Evolutionary conservation across 2,888 invertebrate species (phyloP).

Genomic region (Ametastegia equiseti): DNA sequence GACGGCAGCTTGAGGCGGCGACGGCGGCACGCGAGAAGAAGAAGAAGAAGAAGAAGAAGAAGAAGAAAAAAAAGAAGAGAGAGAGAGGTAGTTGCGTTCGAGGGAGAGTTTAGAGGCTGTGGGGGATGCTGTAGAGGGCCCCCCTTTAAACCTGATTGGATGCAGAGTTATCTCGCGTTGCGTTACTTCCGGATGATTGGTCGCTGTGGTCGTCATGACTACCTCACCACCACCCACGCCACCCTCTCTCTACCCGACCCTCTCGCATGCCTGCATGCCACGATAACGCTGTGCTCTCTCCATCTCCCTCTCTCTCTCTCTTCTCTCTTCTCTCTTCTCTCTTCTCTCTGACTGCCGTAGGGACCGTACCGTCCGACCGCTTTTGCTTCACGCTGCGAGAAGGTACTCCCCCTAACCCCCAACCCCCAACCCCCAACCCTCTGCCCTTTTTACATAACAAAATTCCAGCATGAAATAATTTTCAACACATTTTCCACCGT

Average conservation of each 20-base stretch:
- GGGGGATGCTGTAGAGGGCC: conserved; percentile 61
- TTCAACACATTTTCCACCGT: conserved; percentile 49
- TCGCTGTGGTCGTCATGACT: conserved; percentile 76
- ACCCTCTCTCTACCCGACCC: conserved; percentile 51
- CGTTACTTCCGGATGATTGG: conserved; percentile 76
- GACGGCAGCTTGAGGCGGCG: conserved; percentile 33
- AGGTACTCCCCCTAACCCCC: background rate
- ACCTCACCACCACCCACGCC: conserved; percentile 69
- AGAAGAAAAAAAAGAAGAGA: background rate
- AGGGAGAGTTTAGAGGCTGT: conserved; percentile 18
- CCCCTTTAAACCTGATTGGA: conserved; percentile 76
- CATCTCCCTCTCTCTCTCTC: conserved; percentile 20
- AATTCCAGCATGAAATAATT: conserved; percentile 48
- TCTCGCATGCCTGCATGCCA: conserved; percentile 56
- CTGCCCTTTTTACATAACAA: conserved; percentile 22
- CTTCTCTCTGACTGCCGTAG: conserved; percentile 49
- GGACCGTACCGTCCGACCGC: conserved; percentile 10
- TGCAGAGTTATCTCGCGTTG: conserved; percentile 76
- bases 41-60: too few relatives aligned
- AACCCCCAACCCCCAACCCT: background rate
- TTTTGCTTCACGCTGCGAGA: conserved; percentile 8
- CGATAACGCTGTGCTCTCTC: conserved; percentile 56
- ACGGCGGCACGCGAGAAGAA: conserved; percentile 36
- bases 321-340: conserved; percentile 52
- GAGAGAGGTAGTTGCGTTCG: background rate